These are phyloP conservation scores for Tyto alba DNA, from an alignment of 2,113 vertebrate species.

Conservation along the genomic window DNA sequence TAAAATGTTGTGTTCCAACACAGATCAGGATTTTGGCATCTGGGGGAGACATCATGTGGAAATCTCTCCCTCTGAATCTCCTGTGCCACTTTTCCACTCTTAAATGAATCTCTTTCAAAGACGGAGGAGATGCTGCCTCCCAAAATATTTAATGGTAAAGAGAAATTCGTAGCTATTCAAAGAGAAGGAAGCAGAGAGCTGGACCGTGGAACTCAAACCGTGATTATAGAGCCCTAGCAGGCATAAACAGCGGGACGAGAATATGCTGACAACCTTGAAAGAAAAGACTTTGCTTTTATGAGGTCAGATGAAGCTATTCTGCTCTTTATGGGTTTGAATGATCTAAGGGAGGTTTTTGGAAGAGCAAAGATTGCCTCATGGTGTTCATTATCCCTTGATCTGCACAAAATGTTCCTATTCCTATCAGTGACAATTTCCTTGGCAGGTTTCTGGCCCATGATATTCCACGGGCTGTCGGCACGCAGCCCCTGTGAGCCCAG, in stretches of 20 bases:
- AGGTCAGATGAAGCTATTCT: neutral
- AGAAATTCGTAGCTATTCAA: neutral
- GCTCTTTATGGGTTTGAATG: neutral
- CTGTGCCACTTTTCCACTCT: neutral
- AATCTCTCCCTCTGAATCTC: neutral
- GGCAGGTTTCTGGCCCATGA: neutral
- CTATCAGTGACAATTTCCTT: neutral
- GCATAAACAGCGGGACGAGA: neutral
- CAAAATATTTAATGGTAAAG: neutral
- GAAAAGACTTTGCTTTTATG: neutral
- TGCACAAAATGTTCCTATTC: neutral
- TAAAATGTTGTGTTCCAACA: neutral
- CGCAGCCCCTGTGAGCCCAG: neutral
- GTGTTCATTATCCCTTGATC: neutral
- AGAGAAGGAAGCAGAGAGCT: neutral
- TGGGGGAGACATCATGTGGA: neutral
- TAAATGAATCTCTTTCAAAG: neutral
- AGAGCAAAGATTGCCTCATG: neutral
- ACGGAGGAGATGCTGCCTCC: neutral
- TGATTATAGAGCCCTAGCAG: neutral
- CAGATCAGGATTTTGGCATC: neutral
- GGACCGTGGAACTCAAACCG: neutral
- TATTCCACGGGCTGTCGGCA: fast-evolving
- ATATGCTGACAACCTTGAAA: neutral
- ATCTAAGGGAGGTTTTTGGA: neutral